phyloP scores from a whole-genome alignment of 2,888 invertebrate genomes.

The Netelia virgata region DNA sequence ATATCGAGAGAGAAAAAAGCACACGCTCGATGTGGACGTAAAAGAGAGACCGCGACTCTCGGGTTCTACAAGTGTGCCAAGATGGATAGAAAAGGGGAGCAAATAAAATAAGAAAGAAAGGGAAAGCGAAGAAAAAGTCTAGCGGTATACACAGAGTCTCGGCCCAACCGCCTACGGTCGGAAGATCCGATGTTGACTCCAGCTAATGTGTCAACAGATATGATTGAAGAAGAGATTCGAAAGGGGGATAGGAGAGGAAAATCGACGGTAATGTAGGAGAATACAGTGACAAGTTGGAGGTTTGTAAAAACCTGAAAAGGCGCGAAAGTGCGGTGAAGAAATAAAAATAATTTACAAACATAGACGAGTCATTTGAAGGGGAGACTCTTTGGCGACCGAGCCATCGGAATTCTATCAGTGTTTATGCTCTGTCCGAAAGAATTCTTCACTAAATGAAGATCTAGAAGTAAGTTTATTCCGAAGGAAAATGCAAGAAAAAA shows the following conservation, averaged over 20 bases:
- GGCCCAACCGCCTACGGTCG: conserved; percentile 47
- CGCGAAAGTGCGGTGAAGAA: conserved; percentile 38
- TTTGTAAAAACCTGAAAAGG: conserved; percentile 17
- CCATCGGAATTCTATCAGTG: no score
- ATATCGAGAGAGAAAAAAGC: conserved; percentile 13
- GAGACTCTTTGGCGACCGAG: not conserved
- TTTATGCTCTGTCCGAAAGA: no score
- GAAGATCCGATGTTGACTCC: conserved; percentile 69
- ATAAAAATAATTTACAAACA: conserved; percentile 38
- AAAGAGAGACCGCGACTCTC: not conserved
- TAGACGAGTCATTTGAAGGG: not conserved
- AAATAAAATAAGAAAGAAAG: conserved; percentile 46
- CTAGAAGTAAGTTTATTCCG: no score
- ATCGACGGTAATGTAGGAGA: conserved; percentile 41
- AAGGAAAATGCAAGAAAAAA: no score
- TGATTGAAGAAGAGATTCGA: conserved; percentile 54
- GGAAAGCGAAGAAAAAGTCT: conserved; percentile 41
- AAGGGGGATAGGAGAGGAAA: conserved; percentile 20
- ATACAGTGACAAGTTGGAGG: conserved; percentile 10
- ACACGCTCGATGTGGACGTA: conserved; percentile 4
- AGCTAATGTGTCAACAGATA: conserved; percentile 71
- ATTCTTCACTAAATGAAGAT: no score
- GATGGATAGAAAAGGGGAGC: conserved; percentile 12
- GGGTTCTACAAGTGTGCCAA: conserved; percentile 10
- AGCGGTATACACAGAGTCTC: not conserved